Evolutionary conservation across 2,888 invertebrate species (phyloP).

Genomic region (Pycnomerus fuliginosus): DNA sequence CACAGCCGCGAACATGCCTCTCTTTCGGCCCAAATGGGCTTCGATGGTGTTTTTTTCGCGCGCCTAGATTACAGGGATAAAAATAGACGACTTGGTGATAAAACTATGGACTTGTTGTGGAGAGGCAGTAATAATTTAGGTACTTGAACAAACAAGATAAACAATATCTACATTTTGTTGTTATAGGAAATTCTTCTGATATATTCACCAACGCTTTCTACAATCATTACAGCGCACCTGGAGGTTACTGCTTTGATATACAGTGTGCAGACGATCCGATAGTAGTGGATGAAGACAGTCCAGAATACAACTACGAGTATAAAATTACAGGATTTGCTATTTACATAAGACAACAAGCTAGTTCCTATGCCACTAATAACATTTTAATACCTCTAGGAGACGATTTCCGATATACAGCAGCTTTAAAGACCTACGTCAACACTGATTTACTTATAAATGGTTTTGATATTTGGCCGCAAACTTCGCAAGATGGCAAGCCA

Average conservation of each 20-base stretch:
- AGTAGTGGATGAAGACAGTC: constrained; percentile 56
- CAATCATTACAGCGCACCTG: constrained; percentile 58
- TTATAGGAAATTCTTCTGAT: constrained; percentile 48
- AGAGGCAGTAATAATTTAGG: constrained; percentile 59
- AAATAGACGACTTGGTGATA: constrained; percentile 56
- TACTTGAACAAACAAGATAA: not conserved
- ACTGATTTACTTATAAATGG: constrained; percentile 16
- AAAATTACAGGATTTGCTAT: constrained; percentile 13
- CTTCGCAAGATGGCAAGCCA: constrained; percentile 1
- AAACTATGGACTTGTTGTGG: constrained; percentile 71
- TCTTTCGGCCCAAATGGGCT: constrained; percentile 64
- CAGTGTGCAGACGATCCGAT: constrained; percentile 52
- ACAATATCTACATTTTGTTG: constrained; percentile 37
- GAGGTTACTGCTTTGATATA: constrained; percentile 62
- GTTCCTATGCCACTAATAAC: constrained; percentile 15
- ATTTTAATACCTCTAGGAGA: constrained; percentile 22
- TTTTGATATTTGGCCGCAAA: constrained; percentile 14
- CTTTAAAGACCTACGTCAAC: constrained; percentile 16
- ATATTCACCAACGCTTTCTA: constrained; percentile 27
- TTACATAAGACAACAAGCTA: constrained; percentile 38
- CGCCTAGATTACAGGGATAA: constrained; percentile 69
- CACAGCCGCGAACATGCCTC: constrained; percentile 71
- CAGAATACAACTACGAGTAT: constrained; percentile 57
- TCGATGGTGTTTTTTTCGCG: constrained; percentile 70
- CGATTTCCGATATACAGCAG: constrained; percentile 20